A percentile compares a stretch with the other conserved stretches of the same genome.
Conservation (phyloP, 2,888 invertebrate species). For the Latrodectus elegans region DNA sequence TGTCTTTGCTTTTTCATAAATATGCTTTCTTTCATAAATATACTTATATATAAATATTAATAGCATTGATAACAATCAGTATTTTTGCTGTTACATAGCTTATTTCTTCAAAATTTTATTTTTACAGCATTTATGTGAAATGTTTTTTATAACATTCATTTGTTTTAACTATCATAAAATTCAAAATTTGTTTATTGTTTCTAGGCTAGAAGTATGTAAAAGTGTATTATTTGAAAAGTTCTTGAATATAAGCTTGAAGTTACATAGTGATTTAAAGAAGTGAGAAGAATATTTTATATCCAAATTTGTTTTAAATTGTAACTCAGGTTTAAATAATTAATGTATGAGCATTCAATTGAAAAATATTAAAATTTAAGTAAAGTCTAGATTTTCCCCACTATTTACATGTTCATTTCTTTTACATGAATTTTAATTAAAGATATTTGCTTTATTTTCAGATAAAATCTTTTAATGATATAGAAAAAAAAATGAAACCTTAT, state of each 20-base stretch:
- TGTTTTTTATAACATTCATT: too few relatives aligned
- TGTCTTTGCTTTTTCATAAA: too few relatives aligned
- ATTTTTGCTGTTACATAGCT: too few relatives aligned
- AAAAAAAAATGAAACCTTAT: too few relatives aligned
- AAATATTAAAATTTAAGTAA: not conserved
- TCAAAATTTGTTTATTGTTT: not conserved
- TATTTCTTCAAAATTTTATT: too few relatives aligned
- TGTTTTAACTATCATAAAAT: too few relatives aligned
- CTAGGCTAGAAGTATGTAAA: slow-evolving; percentile 71
- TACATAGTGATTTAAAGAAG: not conserved
- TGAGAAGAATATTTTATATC: not conserved
- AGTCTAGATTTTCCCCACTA: not conserved
- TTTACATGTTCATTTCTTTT: not conserved
- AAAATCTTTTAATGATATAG: too few relatives aligned
- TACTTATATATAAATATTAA: too few relatives aligned
- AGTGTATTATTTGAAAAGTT: slow-evolving; percentile 61
- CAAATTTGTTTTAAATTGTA: not conserved
- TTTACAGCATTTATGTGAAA: too few relatives aligned
- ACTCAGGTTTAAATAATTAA: not conserved
- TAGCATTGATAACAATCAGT: too few relatives aligned
- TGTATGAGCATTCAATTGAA: not conserved
- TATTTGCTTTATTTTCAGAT: too few relatives aligned
- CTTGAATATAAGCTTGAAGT: not conserved
- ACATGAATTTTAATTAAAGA: not conserved
- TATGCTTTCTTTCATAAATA: too few relatives aligned